These are phyloP conservation scores for Osmerus eperlanus DNA, from an alignment of 2,113 vertebrate species.

Conservation along the genomic window DNA sequence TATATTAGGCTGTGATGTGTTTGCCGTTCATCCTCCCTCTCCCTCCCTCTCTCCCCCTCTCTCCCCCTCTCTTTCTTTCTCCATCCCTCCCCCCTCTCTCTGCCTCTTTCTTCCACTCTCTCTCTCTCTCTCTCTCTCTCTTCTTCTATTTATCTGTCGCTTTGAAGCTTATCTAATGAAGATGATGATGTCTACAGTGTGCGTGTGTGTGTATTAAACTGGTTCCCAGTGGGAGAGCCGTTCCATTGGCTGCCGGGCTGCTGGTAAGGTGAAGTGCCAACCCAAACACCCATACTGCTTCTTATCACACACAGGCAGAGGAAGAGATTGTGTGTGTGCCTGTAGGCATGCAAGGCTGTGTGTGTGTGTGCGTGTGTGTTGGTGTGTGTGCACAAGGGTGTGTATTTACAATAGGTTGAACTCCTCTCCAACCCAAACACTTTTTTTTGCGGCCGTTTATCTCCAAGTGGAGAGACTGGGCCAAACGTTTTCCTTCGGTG, in stretches of 20 bases:
- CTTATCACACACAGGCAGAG: constrained; percentile 23
- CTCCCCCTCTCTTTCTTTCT: neutral
- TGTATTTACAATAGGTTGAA: neutral
- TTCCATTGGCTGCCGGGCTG: constrained; percentile 12
- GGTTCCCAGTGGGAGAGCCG: constrained; percentile 1
- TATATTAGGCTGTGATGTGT: neutral
- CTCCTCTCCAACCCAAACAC: too few species aligned
- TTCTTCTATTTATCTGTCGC: neutral
- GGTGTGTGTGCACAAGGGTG: neutral
- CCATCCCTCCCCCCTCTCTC: neutral
- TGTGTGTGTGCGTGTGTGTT: constrained; percentile 2
- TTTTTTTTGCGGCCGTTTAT: too few species aligned
- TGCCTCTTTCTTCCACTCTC: too few species aligned
- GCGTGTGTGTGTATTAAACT: constrained; percentile 6
- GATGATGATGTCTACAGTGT: neutral
- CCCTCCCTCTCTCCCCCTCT: neutral
- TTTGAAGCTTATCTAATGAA: neutral
- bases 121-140: too few species aligned
- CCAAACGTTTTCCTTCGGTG: too few species aligned
- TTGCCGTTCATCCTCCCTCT: neutral
- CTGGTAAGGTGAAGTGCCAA: constrained; percentile 10
- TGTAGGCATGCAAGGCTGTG: neutral
- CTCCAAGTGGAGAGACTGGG: too few species aligned
- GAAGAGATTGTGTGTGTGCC: neutral
- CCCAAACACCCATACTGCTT: constrained; percentile 26